Evolutionary conservation across 2,888 invertebrate genomes (phyloP).

Genomic region (Hipparchia semele): DNA sequence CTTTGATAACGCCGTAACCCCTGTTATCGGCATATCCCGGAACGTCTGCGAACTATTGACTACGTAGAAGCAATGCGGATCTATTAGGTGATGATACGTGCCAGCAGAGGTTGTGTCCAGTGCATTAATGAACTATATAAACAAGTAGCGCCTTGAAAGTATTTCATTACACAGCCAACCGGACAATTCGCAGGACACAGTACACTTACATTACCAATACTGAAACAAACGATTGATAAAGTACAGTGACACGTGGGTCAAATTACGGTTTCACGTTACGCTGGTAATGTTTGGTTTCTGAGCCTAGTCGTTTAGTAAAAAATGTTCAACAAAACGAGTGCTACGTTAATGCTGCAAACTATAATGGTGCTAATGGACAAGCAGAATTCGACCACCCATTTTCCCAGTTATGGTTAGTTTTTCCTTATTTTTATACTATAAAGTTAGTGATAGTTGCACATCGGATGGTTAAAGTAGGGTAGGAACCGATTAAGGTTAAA

Average conservation of each 20-base stretch:
- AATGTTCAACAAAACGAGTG: constrained; percentile 78
- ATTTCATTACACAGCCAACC: constrained; percentile 61
- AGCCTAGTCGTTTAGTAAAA: constrained; percentile 27
- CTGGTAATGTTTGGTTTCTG: constrained; percentile 38
- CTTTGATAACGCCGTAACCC: constrained; percentile 74
- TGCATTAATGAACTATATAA: constrained; percentile 71
- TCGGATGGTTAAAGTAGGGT: too few relatives aligned
- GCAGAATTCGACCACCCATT: constrained; percentile 71
- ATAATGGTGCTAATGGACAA: constrained; percentile 79
- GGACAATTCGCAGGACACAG: constrained; percentile 49
- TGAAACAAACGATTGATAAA: constrained; percentile 44
- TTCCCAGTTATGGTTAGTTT: constrained; percentile 67
- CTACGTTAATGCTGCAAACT: constrained; percentile 77
- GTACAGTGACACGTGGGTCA: constrained; percentile 44
- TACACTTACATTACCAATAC: constrained; percentile 49
- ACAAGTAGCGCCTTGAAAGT: constrained; percentile 51
- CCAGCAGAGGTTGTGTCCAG: constrained; percentile 50
- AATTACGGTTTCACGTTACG: constrained; percentile 37
- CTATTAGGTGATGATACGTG: constrained; percentile 58
- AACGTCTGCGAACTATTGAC: constrained; percentile 68
- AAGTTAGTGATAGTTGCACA: neutral
- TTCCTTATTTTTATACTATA: constrained; percentile 26
- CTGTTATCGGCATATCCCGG: constrained; percentile 78
- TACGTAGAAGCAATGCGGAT: constrained; percentile 55
- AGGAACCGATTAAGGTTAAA: too few relatives aligned